Evolutionary conservation across 35 echinoderm and acorn worm genomes (phyloP).

Genomic region (Hemicentrotus pulcherrimus): DNA sequence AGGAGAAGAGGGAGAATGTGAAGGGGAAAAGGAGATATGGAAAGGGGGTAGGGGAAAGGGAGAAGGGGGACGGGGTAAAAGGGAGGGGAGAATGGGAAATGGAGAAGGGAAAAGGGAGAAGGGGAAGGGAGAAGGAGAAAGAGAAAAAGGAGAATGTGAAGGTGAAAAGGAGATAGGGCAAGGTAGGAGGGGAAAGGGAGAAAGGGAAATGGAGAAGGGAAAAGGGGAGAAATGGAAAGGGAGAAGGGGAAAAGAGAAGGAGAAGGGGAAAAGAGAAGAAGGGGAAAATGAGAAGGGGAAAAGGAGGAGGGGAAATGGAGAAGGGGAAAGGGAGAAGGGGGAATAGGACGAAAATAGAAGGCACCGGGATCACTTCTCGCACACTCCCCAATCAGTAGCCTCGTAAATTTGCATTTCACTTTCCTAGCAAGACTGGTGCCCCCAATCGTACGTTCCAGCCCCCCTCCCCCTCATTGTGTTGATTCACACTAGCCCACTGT

Average conservation of each 20-base stretch:
- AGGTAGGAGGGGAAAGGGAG: not conserved
- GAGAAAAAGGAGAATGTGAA: not conserved
- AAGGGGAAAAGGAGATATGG: not conserved
- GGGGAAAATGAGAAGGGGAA: not conserved
- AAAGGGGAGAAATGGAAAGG: not conserved
- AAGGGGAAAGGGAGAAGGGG: not conserved
- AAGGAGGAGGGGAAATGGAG: not conserved
- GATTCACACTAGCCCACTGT: too few relatives aligned
- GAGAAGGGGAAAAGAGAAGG: not conserved
- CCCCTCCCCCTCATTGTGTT: too few relatives aligned
- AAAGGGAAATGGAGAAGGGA: too few relatives aligned
- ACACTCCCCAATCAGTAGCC: too few relatives aligned
- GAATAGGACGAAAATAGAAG: not conserved
- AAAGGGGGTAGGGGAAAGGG: not conserved
- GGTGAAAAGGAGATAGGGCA: not conserved
- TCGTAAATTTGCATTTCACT: too few relatives aligned
- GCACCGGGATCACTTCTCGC: too few relatives aligned
- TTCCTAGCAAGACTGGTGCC: too few relatives aligned
- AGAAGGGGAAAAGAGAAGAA: not conserved
- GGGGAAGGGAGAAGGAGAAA: not conserved
- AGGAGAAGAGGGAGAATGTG: not conserved
- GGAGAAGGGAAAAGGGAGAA: not conserved
- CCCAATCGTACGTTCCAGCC: too few relatives aligned
- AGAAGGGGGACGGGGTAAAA: not conserved
- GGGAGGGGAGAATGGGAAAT: not conserved